phyloP scores from a whole-genome alignment of 2,888 invertebrate species.

The Orchestes rusci region DNA sequence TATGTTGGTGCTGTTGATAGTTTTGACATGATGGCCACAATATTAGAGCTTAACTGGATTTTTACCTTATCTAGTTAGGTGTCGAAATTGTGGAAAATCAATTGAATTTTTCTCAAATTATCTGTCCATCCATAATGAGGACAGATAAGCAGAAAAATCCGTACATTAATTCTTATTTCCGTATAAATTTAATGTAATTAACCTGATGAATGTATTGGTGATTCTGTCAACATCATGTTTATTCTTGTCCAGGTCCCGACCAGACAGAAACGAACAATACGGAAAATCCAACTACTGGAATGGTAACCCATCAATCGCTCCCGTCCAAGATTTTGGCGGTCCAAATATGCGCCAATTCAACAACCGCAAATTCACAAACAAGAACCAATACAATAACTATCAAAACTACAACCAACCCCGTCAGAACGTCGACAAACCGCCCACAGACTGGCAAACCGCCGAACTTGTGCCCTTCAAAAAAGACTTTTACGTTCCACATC shows the following conservation, averaged over 20 bases:
- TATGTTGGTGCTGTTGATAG: no score
- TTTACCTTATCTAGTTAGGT: no score
- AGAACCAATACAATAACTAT: slow-evolving; percentile 11
- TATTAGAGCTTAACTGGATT: no score
- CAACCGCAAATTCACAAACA: slow-evolving; percentile 34
- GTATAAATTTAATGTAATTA: no score
- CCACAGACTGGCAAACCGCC: slow-evolving; percentile 77
- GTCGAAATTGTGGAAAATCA: no score
- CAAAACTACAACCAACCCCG: slow-evolving; percentile 29
- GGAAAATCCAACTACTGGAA: slow-evolving; percentile 46
- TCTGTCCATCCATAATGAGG: no score
- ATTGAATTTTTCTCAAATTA: no score
- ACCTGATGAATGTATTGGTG: no score
- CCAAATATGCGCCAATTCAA: slow-evolving; percentile 35
- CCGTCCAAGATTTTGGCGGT: slow-evolving; percentile 45
- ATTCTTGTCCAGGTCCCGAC: slow-evolving; percentile 56
- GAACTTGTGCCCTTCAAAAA: slow-evolving; percentile 73
- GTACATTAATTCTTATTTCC: no score
- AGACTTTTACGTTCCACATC: slow-evolving; percentile 83
- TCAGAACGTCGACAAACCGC: slow-evolving; percentile 35
- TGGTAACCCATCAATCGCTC: slow-evolving; percentile 40
- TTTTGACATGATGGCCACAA: no score
- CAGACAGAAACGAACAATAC: slow-evolving; percentile 55
- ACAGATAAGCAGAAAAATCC: no score
- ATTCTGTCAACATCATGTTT: no score